Percentiles rank a stretch among this genome's conserved stretches.
These are phyloP conservation scores for Imbricaverruca yamaguchii DNA, from an alignment of 2,888 invertebrate genomes.

Conservation along the genomic window DNA sequence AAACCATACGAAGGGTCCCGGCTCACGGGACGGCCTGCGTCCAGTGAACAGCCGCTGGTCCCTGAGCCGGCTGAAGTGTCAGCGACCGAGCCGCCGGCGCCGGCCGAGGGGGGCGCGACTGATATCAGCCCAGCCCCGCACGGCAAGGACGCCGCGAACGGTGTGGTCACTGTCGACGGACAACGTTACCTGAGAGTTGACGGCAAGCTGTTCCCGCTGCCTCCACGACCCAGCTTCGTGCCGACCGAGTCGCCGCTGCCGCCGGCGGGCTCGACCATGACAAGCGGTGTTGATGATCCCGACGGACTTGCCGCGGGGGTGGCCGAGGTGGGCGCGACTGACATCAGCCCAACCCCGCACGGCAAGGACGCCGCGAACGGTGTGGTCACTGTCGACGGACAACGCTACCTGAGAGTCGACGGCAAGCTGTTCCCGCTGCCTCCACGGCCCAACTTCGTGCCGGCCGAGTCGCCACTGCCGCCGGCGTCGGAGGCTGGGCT, in stretches of 20 bases:
- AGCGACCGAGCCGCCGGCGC: background rate
- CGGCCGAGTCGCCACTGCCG: background rate
- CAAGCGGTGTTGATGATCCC: background rate
- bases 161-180: background rate
- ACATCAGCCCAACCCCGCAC: no score
- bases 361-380: background rate
- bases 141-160: background rate
- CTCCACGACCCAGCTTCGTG: background rate
- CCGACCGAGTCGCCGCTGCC: background rate
- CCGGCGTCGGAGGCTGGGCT: background rate
- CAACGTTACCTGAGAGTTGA: background rate
- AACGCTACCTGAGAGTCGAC: background rate
- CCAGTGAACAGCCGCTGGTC: no score
- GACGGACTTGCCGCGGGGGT: no score
- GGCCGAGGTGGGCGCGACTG: no score
- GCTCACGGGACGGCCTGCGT: background rate
- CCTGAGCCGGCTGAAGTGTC: background rate
- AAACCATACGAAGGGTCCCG: no score
- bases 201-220: slow-evolving; percentile 2
- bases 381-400: background rate
- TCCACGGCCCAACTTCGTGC: background rate
- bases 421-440: slow-evolving; percentile 5
- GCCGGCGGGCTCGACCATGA: background rate
- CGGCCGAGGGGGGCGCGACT: no score
- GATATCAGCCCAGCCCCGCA: no score